These are phyloP conservation scores for Diaperis boleti DNA, from an alignment of 2,888 invertebrate species.

Conservation along the genomic window DNA sequence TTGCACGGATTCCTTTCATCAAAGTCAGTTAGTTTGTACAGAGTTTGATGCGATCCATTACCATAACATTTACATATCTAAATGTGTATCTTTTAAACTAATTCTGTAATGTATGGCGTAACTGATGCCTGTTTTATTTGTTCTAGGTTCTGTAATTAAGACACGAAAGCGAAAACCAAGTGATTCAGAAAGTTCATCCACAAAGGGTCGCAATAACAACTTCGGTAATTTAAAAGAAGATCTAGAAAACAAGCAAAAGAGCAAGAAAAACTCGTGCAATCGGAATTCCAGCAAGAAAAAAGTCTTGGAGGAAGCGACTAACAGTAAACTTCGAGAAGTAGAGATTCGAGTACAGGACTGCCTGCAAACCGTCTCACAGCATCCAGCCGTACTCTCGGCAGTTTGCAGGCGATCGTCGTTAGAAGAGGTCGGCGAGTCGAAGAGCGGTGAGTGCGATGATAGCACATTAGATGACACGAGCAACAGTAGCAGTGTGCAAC, in stretches of 20 bases:
- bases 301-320: conserved; percentile 65
- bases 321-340: conserved; percentile 65
- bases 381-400: conserved; percentile 51
- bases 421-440: conserved; percentile 41
- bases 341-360: conserved; percentile 65
- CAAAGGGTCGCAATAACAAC: conserved; percentile 52
- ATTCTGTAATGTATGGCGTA: not conserved
- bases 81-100: not conserved
- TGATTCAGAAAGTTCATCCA: conserved; percentile 58
- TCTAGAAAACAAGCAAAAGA: conserved; percentile 59
- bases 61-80: no score
- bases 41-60: no score
- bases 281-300: conserved; percentile 62
- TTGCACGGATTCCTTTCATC: no score
- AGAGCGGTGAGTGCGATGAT: conserved; percentile 45
- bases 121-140: no score
- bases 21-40: no score
- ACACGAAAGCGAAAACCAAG: conserved; percentile 61
- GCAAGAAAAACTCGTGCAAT: conserved; percentile 59
- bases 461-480: conserved; percentile 55
- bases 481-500: conserved; percentile 57
- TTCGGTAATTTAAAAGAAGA: conserved; percentile 62
- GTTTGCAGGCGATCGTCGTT: conserved; percentile 43
- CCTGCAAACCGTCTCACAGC: conserved; percentile 57
- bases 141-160: conserved; percentile 37